A percentile compares a stretch with the other conserved stretches of the same genome.
These are phyloP conservation scores for Rhopalosiphum padi DNA, from an alignment of 1,140 invertebrate species.

Conservation along the genomic window DNA sequence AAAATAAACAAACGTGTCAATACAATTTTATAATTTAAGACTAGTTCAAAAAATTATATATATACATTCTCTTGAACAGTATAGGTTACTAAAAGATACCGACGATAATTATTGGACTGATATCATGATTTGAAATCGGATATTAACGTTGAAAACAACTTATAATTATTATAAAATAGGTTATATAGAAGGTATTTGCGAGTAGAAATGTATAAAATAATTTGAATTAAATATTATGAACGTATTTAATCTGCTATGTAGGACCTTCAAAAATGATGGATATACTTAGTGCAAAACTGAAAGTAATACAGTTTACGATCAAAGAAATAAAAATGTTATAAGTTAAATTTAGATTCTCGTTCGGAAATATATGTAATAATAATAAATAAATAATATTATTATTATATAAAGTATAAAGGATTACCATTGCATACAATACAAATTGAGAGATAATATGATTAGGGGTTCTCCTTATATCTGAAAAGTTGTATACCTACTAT, in stretches of 20 bases:
- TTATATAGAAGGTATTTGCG: neutral
- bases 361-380: neutral
- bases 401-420: neutral
- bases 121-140: neutral
- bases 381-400: neutral
- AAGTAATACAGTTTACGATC: neutral
- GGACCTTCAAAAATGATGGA: neutral
- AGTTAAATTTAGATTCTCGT: neutral
- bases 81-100: neutral
- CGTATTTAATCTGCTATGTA: neutral
- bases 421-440: neutral
- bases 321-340: neutral
- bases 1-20: neutral
- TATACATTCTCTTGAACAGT: neutral
- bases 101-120: neutral
- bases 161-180: neutral
- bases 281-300: neutral
- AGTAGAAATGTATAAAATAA: neutral
- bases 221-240: constrained; percentile 2
- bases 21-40: neutral
- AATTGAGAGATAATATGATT: neutral
- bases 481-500: neutral
- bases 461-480: constrained; percentile 35
- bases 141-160: neutral
- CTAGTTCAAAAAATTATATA: neutral